phyloP scores from a whole-genome alignment of 2,888 invertebrate genomes.

The Pogonocherus hispidulus region DNA sequence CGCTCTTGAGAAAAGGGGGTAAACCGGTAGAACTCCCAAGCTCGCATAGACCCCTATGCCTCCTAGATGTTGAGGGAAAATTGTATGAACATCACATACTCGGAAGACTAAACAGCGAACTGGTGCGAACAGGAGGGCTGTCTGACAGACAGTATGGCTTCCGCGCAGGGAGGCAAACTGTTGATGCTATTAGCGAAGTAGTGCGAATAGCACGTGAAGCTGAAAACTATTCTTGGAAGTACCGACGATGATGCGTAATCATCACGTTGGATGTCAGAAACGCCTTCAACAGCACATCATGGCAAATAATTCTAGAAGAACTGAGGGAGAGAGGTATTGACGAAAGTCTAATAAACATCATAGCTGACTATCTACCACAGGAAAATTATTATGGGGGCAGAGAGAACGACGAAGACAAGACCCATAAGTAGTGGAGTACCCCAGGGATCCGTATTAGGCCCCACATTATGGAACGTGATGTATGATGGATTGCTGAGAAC shows the following conservation, averaged over 20 bases:
- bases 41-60: background rate
- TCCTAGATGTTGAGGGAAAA: background rate
- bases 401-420: background rate
- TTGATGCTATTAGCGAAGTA: conserved; percentile 34
- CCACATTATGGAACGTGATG: background rate
- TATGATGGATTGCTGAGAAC: background rate
- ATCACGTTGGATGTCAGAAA: conserved; percentile 14
- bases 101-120: conserved; percentile 28
- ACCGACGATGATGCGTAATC: conserved; percentile 23
- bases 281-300: conserved; percentile 17
- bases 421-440: conserved; percentile 14
- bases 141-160: conserved; percentile 35
- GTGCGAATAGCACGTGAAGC: conserved; percentile 31
- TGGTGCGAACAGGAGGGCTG: conserved; percentile 33
- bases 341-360: conserved; percentile 9
- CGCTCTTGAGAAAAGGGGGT: conserved; percentile 7
- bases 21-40: conserved; percentile 4
- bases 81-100: background rate
- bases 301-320: conserved; percentile 12
- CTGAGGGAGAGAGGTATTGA: conserved; percentile 12
- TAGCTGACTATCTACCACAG: conserved; percentile 9
- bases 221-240: background rate
- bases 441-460: background rate
- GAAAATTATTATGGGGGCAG: conserved; percentile 9
- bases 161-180: conserved; percentile 34